Percentiles rank a stretch among this genome's conserved stretches.
These are phyloP conservation scores for Pogonomyrmex barbatus DNA, from an alignment of 1,140 invertebrate species.

Conservation along the genomic window DNA sequence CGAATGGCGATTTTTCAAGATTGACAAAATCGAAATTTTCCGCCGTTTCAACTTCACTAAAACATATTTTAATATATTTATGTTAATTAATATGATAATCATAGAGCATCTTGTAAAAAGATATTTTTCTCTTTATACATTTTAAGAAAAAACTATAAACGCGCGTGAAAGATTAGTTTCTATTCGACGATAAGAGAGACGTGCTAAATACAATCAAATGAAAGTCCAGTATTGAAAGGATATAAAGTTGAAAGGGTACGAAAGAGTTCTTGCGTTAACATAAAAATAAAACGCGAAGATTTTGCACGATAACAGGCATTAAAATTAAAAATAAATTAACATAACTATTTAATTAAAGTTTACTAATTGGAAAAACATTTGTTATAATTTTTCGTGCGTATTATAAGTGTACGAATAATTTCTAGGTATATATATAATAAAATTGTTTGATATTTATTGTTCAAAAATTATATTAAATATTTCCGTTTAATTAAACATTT, in stretches of 20 bases:
- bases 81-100: not conserved
- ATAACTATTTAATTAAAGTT: not conserved
- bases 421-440: not conserved
- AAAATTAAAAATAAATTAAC: not conserved
- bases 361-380: not conserved
- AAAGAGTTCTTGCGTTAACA: not conserved
- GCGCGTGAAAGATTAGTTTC: not conserved
- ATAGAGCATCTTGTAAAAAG: not conserved
- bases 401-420: not conserved
- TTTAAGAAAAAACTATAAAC: not conserved
- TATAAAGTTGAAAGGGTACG: not conserved
- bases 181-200: not conserved
- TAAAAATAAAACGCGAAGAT: not conserved
- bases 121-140: not conserved
- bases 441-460: not conserved
- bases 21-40: constrained; percentile 68
- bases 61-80: not conserved
- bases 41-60: not conserved
- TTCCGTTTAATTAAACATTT: not conserved
- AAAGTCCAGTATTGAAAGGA: not conserved
- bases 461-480: not conserved
- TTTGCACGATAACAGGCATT: not conserved
- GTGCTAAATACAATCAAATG: not conserved
- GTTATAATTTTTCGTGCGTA: not conserved
- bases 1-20: constrained; percentile 18